Evolutionary conservation across 2,888 invertebrate genomes (phyloP).

Genomic region (Yponomeuta malinellus): DNA sequence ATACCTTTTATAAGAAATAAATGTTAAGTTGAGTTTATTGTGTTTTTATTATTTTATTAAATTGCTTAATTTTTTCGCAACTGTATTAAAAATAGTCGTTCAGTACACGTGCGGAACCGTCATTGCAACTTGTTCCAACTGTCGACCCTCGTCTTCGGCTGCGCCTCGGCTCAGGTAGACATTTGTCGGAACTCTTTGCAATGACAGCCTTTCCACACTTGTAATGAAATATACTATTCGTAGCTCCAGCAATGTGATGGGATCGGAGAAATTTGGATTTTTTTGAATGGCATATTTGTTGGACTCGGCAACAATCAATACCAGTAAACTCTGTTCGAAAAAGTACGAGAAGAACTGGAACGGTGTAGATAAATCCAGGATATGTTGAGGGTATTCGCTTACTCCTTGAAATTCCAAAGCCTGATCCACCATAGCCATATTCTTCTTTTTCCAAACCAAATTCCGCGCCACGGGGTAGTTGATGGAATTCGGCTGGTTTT

Average conservation of each 20-base stretch:
- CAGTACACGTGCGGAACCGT: no score
- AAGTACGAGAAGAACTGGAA: conserved; percentile 9
- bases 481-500: neutral
- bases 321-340: conserved; percentile 6
- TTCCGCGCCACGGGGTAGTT: neutral
- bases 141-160: no score
- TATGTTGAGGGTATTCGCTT: neutral
- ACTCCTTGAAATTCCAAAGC: conserved; percentile 3
- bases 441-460: conserved; percentile 3
- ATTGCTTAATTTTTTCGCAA: no score
- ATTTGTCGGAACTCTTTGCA: no score
- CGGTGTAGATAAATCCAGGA: conserved; percentile 3
- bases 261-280: conserved; percentile 8
- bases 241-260: conserved; percentile 4
- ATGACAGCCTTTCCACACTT: no score
- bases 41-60: no score
- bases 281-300: conserved; percentile 10
- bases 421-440: neutral
- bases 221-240: no score
- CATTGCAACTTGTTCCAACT: no score
- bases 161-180: no score
- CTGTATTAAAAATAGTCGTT: no score
- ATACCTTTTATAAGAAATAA: no score
- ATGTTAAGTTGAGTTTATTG: no score
- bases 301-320: neutral